Evolutionary conservation across 1,140 invertebrate genomes (phyloP).

Genomic region (Zeugodacus cucurbitae): DNA sequence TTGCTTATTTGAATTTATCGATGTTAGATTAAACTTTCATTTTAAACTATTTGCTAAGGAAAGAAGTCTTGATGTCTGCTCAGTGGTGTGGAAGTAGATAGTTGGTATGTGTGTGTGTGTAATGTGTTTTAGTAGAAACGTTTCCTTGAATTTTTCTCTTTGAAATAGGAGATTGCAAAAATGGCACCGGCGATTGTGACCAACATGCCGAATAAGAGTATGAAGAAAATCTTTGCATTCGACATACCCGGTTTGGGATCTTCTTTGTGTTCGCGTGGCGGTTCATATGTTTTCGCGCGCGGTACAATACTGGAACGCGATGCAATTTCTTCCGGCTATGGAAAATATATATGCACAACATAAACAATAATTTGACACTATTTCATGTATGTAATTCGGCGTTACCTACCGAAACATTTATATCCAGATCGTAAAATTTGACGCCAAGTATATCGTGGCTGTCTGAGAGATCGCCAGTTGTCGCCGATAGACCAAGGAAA

Average conservation of each 20-base stretch:
- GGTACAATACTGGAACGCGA: constrained; percentile 82
- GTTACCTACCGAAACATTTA: constrained; percentile 74
- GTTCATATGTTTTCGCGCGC: constrained; percentile 82
- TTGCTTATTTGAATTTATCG: not conserved
- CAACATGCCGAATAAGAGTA: constrained; percentile 83
- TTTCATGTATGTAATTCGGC: not conserved
- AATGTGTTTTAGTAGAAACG: constrained; percentile 48
- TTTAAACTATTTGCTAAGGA: constrained; percentile 8
- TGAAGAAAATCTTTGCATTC: constrained; percentile 88
- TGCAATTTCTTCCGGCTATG: constrained; percentile 74
- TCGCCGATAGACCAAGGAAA: constrained; percentile 93
- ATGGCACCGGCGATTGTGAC: constrained; percentile 82
- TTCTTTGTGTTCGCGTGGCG: constrained; percentile 88
- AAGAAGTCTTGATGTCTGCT: not conserved
- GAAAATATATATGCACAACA: constrained; percentile 43
- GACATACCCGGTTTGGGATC: constrained; percentile 86
- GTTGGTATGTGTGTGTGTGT: not conserved
- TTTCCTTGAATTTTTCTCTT: constrained; percentile 81
- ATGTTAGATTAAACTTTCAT: not conserved
- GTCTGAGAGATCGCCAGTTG: constrained; percentile 96
- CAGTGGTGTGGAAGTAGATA: not conserved
- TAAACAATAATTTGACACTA: not conserved
- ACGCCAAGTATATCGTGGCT: constrained; percentile 96
- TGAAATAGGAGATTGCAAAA: constrained; percentile 90
- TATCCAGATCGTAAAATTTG: constrained; percentile 89